phyloP scores from a whole-genome alignment of 2,113 vertebrate genomes.

The Crotalus helleri region DNA sequence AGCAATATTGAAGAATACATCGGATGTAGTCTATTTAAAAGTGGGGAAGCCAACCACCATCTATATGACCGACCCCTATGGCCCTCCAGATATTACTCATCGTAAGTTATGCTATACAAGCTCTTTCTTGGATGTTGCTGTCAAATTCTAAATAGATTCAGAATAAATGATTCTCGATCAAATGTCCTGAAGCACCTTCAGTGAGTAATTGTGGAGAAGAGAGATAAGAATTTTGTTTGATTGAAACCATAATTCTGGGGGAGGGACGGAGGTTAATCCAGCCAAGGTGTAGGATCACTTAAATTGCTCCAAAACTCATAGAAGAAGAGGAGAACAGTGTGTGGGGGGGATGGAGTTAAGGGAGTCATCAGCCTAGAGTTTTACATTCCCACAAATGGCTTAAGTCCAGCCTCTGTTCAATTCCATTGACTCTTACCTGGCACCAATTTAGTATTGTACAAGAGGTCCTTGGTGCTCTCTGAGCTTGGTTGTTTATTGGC shows the following conservation, averaged over 20 bases:
- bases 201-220: neutral
- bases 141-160: neutral
- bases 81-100: conserved; percentile 93
- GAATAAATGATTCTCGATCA: neutral
- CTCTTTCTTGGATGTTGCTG: neutral
- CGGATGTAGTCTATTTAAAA: conserved; percentile 93
- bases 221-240: neutral
- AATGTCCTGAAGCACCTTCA: neutral
- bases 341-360: neutral
- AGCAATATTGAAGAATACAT: conserved; percentile 94
- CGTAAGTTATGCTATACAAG: conserved; percentile 76
- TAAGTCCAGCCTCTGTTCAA: too few species aligned
- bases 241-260: neutral
- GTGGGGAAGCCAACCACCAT: conserved; percentile 93
- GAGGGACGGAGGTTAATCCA: neutral
- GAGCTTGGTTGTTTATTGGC: too few species aligned
- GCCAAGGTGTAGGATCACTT: neutral
- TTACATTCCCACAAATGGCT: neutral
- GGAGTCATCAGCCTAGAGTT: neutral
- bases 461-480: too few species aligned
- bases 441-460: too few species aligned
- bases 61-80: conserved; percentile 94
- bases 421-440: too few species aligned
- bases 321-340: neutral
- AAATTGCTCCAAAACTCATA: neutral